A percentile compares a stretch with the other conserved stretches of the same genome.
phyloP scores from a whole-genome alignment of 2,888 invertebrate species.

The Pheosia gnoma region DNA sequence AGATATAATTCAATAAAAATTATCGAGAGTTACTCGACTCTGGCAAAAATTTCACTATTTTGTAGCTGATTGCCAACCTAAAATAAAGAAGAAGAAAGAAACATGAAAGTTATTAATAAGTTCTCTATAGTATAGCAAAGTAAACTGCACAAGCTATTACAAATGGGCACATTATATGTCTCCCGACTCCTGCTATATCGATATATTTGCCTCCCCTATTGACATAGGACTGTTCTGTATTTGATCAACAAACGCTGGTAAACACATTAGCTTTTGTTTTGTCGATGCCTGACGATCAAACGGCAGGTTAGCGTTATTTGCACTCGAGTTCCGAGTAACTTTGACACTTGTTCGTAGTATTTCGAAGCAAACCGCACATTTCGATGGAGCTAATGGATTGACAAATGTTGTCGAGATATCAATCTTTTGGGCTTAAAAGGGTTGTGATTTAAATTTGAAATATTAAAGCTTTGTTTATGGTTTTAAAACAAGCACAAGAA shows the following conservation, averaged over 20 bases:
- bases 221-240: slow-evolving; percentile 58
- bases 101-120: too few relatives aligned
- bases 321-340: slow-evolving; percentile 54
- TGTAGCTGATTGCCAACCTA: too few relatives aligned
- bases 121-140: too few relatives aligned
- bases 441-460: too few relatives aligned
- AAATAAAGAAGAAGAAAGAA: too few relatives aligned
- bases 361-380: slow-evolving; percentile 64
- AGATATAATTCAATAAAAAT: too few relatives aligned
- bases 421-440: not conserved
- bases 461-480: too few relatives aligned
- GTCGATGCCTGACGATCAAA: slow-evolving; percentile 70
- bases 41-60: too few relatives aligned
- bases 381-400: slow-evolving; percentile 66
- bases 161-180: not conserved
- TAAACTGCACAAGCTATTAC: not conserved
- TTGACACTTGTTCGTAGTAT: slow-evolving; percentile 67
- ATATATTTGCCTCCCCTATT: slow-evolving; percentile 45
- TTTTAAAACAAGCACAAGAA: too few relatives aligned
- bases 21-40: too few relatives aligned
- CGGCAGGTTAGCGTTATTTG: slow-evolving; percentile 71
- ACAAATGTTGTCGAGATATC: slow-evolving; percentile 48
- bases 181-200: slow-evolving; percentile 13
- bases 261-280: slow-evolving; percentile 55
- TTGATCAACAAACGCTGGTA: slow-evolving; percentile 49